A percentile compares a stretch with the other conserved stretches of the same genome.
phyloP scores from a whole-genome alignment of 2,888 invertebrate genomes.

The Oasisia sp. region DNA sequence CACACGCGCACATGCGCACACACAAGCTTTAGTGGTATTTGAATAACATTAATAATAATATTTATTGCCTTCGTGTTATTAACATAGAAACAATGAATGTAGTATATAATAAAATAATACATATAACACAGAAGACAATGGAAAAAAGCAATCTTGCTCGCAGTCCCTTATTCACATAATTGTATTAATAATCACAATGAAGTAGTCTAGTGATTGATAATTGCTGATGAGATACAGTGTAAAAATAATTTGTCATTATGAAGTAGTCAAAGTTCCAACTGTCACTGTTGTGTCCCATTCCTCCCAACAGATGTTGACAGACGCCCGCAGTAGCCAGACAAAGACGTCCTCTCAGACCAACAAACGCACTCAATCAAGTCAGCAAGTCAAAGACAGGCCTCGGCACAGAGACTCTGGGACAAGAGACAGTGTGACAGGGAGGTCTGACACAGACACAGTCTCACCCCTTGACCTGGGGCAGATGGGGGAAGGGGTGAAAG shows the following conservation, averaged over 20 bases:
- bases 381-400: not conserved
- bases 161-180: too few relatives aligned
- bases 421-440: not conserved
- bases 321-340: not conserved
- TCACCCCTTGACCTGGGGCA: not conserved
- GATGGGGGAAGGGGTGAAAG: not conserved
- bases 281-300: not conserved
- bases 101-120: too few relatives aligned
- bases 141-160: too few relatives aligned
- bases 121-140: too few relatives aligned
- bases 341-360: not conserved
- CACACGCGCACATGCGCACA: too few relatives aligned
- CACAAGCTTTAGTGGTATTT: too few relatives aligned
- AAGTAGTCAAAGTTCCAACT: not conserved
- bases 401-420: not conserved
- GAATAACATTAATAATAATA: too few relatives aligned
- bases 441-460: not conserved
- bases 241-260: not conserved
- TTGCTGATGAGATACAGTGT: not conserved
- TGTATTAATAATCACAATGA: too few relatives aligned
- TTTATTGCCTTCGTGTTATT: too few relatives aligned
- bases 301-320: not conserved
- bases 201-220: not conserved
- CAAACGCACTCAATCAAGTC: not conserved
- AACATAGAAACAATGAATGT: too few relatives aligned